Conservation (phyloP, 2,113 vertebrate genomes). For the Syngnathus typhle region DNA sequence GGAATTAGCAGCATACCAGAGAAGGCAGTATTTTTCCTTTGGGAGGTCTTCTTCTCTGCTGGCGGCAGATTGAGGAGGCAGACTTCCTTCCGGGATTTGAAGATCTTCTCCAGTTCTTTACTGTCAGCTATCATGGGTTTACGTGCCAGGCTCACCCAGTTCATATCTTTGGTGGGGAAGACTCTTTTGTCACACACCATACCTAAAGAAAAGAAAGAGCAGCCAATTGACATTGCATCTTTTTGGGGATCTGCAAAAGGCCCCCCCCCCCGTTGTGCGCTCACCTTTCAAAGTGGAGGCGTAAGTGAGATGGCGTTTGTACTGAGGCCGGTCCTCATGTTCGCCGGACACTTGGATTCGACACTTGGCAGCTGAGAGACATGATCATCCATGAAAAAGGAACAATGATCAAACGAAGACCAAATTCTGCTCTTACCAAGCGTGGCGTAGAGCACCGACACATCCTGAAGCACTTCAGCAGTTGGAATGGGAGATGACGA, state of each 20-base stretch:
- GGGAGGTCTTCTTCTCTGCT: conserved; percentile 49
- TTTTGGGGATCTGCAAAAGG: no score
- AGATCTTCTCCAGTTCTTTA: conserved; percentile 70
- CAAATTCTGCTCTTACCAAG: conserved; percentile 57
- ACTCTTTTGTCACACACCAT: conserved; percentile 67
- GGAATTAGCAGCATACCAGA: conserved; percentile 11
- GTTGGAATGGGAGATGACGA: conserved; percentile 53
- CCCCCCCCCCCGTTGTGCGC: background rate
- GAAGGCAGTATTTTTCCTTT: conserved; percentile 23
- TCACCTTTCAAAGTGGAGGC: conserved; percentile 69
- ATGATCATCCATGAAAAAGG: background rate
- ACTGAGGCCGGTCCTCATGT: conserved; percentile 38
- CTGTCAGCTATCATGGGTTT: conserved; percentile 68
- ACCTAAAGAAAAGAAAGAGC: conserved; percentile 35
- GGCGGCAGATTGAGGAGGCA: conserved; percentile 70
- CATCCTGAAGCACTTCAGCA: conserved; percentile 67
- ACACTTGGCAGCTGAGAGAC: conserved; percentile 65
- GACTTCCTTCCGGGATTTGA: conserved; percentile 54
- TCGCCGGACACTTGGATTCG: conserved; percentile 34
- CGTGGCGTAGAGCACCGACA: conserved; percentile 67
- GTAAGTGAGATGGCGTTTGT: conserved; percentile 39
- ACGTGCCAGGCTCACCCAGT: conserved; percentile 66
- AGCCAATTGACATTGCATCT: background rate
- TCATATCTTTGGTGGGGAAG: conserved; percentile 70
- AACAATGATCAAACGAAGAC: background rate